Percentiles rank a stretch among this genome's conserved stretches.
phyloP scores from a whole-genome alignment of 2,888 invertebrate genomes.

The Panopea generosa region DNA sequence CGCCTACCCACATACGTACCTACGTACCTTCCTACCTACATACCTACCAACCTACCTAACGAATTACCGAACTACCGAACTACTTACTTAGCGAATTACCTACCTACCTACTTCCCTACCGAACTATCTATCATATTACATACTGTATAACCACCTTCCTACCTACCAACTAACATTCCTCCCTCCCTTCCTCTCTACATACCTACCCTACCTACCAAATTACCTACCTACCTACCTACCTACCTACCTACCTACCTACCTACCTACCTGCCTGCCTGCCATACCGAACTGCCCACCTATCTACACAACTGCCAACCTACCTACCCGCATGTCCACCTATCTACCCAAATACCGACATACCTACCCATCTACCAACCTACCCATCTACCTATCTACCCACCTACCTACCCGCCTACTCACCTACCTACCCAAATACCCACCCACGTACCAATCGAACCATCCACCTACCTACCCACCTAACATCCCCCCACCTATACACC shows the following conservation, averaged over 20 bases:
- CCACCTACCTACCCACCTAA: no score
- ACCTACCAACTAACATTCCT: background rate
- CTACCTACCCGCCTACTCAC: background rate
- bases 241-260: slow-evolving; percentile 5
- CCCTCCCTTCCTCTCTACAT: slow-evolving; percentile 12
- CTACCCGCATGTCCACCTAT: background rate
- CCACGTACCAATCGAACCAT: background rate
- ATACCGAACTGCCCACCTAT: no score
- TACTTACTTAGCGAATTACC: no score
- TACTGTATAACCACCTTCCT: no score
- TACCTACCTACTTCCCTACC: no score
- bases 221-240: slow-evolving; percentile 22
- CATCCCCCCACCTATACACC: no score
- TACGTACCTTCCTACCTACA: no score
- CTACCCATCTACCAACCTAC: background rate
- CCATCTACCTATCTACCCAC: background rate
- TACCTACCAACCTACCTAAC: no score
- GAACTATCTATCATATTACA: no score
- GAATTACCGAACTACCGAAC: no score
- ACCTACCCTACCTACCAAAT: slow-evolving; percentile 4
- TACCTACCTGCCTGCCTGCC: background rate
- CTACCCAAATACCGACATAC: background rate
- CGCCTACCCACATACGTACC: no score
- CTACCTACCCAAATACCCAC: background rate
- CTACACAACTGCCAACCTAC: background rate